phyloP scores from a whole-genome alignment of 1,140 invertebrate genomes.

The Lucilia sericata region DNA sequence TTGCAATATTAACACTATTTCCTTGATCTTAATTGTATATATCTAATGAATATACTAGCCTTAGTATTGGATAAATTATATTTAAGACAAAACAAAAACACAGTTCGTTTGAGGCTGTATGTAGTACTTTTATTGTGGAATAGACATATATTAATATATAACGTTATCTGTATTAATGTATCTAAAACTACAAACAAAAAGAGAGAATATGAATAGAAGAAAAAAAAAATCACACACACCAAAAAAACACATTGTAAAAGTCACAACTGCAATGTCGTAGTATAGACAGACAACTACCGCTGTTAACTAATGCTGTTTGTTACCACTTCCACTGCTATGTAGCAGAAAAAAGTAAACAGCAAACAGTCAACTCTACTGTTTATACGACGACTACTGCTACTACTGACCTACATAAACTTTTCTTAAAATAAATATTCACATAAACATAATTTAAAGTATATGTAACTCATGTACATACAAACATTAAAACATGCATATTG shows the following conservation, averaged over 20 bases:
- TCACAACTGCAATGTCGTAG: slow-evolving; percentile 26
- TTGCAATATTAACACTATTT: too few relatives aligned
- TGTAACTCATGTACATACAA: not conserved
- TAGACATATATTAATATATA: slow-evolving; percentile 1
- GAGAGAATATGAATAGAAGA: not conserved
- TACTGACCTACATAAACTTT: slow-evolving; percentile 21
- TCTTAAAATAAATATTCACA: not conserved
- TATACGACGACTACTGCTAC: not conserved
- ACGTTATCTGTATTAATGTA: slow-evolving; percentile 18
- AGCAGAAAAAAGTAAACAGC: not conserved
- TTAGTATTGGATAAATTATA: not conserved
- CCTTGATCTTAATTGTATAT: too few relatives aligned
- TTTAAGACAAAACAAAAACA: not conserved
- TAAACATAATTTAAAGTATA: not conserved
- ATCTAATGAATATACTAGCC: too few relatives aligned
- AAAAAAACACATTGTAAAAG: slow-evolving; percentile 6
- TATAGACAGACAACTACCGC: not conserved
- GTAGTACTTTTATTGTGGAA: not conserved
- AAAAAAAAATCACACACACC: not conserved
- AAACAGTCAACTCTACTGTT: not conserved
- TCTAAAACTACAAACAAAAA: not conserved
- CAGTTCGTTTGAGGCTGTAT: not conserved
- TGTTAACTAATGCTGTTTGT: not conserved
- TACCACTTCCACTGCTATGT: not conserved
- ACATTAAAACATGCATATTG: not conserved